These are phyloP conservation scores for honey bee (Apis mellifera) DNA, from an alignment of 1,140 invertebrate species.

Conservation along the genomic window DNA sequence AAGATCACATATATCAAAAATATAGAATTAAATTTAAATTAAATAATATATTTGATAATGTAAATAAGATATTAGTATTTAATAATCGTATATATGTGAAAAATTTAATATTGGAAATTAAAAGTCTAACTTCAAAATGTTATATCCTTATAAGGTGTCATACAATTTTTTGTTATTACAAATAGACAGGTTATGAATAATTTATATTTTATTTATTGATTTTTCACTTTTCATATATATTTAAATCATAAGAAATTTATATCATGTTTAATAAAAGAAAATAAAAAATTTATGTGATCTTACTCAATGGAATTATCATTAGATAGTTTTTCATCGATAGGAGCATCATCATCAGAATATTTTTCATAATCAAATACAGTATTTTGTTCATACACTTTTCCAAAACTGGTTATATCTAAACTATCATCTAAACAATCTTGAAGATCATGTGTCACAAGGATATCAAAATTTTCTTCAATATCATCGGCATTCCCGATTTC, in stretches of 20 bases:
- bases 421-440: conserved; percentile 83
- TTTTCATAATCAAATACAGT: conserved; percentile 74
- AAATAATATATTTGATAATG: not conserved
- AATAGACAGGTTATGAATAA: conserved; percentile 36
- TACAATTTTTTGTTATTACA: conserved; percentile 6
- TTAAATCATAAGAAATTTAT: not conserved
- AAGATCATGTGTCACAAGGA: conserved; percentile 81
- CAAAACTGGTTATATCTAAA: conserved; percentile 81
- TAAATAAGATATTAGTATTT: not conserved
- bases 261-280: not conserved
- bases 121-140: conserved; percentile 71
- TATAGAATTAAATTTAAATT: not conserved
- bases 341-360: conserved; percentile 74
- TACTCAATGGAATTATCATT: conserved; percentile 75
- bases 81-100: not conserved
- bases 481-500: conserved; percentile 67
- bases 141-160: conserved; percentile 77
- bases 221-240: not conserved
- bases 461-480: conserved; percentile 74
- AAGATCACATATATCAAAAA: not conserved
- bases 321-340: conserved; percentile 71
- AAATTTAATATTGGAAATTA: conserved; percentile 14
- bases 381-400: conserved; percentile 81
- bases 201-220: not conserved
- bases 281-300: conserved; percentile 42